Conservation (phyloP, 2,797 vertebrate genomes). For the Halcyon badia region DNA sequence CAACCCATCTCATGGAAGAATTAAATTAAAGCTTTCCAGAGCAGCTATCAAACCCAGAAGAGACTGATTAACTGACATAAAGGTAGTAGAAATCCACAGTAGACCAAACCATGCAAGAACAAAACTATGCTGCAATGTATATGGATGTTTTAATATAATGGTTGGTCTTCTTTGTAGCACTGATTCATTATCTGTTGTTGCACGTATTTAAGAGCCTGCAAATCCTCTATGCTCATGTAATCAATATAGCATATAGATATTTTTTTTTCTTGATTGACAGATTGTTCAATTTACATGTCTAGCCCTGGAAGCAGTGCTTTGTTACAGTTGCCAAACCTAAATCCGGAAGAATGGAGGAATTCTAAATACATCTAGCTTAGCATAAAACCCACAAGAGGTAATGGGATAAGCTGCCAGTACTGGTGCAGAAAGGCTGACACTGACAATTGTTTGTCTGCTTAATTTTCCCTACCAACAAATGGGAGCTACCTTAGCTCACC, state of each 20-base stretch:
- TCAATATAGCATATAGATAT: neutral
- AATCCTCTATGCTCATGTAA: neutral
- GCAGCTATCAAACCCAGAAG: neutral
- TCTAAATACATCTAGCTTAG: neutral
- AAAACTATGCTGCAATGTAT: neutral
- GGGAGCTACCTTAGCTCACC: neutral
- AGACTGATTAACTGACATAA: neutral
- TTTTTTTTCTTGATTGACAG: neutral
- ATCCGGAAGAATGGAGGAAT: neutral
- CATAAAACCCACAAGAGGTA: fast-evolving
- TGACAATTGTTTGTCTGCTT: neutral
- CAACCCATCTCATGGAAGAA: neutral
- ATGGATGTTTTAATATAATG: neutral
- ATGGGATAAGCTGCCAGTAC: neutral
- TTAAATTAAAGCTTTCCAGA: neutral
- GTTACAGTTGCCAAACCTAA: neutral
- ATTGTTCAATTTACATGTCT: neutral
- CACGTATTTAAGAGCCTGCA: neutral
- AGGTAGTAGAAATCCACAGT: neutral
- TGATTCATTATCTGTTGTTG: neutral
- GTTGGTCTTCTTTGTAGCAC: neutral
- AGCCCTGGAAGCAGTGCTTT: neutral
- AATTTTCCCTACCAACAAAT: neutral
- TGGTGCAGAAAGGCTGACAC: neutral
- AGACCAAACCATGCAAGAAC: neutral